Evolutionary conservation across 2,113 vertebrate species (phyloP).

Genomic region (Hiodon alosoides): DNA sequence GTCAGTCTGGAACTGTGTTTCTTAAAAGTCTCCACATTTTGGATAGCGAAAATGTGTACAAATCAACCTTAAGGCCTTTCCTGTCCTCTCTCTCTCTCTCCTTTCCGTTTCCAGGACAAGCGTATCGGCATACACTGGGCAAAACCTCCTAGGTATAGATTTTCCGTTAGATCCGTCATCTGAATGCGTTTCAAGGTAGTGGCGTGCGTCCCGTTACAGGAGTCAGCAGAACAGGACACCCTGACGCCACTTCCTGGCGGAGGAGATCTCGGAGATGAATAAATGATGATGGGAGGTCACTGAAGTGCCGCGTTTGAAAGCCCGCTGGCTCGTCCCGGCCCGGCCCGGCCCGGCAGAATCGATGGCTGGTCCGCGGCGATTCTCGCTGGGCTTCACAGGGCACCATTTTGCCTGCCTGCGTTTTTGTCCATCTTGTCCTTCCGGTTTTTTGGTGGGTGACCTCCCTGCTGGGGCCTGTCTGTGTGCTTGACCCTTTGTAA

Average conservation of each 20-base stretch:
- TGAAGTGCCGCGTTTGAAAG: background rate
- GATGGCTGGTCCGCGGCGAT: background rate
- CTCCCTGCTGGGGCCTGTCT: no score
- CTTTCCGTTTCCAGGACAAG: background rate
- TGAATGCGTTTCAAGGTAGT: background rate
- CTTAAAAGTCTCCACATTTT: no score
- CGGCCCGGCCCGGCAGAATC: background rate
- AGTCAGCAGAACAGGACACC: slow-evolving; percentile 26
- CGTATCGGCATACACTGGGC: background rate
- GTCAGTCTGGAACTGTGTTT: no score
- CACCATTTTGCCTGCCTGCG: background rate
- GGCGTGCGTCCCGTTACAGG: background rate
- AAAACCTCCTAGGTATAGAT: background rate
- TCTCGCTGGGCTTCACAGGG: background rate
- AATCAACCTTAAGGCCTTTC: no score
- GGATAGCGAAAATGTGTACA: no score
- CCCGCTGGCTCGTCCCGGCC: background rate
- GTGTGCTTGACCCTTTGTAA: no score
- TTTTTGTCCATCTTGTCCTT: no score
- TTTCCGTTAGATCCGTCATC: background rate
- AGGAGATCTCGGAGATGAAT: slow-evolving; percentile 19
- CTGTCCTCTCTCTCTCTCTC: background rate
- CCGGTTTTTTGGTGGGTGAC: no score
- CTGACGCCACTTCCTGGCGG: no score
- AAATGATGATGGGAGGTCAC: slow-evolving; percentile 15